These are phyloP conservation scores for Psammodynastes pulverulentus DNA, from an alignment of 2,113 vertebrate species.

Conservation along the genomic window DNA sequence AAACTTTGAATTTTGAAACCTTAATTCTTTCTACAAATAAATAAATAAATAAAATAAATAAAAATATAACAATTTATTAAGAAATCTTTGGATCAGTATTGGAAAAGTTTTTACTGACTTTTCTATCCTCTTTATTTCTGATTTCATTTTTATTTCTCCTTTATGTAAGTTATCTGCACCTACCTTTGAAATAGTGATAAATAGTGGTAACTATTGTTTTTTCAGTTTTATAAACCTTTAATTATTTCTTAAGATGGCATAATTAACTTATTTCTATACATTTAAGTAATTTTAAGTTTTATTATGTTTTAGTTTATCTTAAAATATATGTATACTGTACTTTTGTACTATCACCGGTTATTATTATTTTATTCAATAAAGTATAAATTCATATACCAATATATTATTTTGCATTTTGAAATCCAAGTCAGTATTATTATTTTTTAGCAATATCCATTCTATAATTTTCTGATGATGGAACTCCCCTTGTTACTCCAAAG, in stretches of 20 bases:
- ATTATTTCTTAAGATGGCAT: neutral
- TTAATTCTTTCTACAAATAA: neutral
- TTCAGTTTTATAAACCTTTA: neutral
- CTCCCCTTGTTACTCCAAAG: neutral
- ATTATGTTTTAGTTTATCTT: neutral
- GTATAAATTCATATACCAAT: neutral
- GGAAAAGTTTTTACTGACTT: neutral
- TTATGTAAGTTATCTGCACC: neutral
- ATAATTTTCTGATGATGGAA: neutral
- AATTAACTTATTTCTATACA: neutral
- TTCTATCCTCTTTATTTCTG: neutral
- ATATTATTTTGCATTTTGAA: neutral
- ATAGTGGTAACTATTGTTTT: neutral
- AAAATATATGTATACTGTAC: neutral
- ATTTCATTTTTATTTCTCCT: neutral
- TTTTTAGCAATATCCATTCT: neutral
- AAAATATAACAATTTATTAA: neutral
- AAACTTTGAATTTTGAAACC: neutral
- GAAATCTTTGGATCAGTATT: neutral
- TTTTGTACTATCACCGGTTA: neutral
- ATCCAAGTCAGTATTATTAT: neutral
- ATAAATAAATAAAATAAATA: too few relatives aligned
- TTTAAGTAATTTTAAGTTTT: neutral
- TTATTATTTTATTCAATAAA: neutral
- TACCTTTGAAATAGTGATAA: neutral